Conservation (phyloP, 2,797 vertebrate species). For the Lepilemur ruficaudatus region DNA sequence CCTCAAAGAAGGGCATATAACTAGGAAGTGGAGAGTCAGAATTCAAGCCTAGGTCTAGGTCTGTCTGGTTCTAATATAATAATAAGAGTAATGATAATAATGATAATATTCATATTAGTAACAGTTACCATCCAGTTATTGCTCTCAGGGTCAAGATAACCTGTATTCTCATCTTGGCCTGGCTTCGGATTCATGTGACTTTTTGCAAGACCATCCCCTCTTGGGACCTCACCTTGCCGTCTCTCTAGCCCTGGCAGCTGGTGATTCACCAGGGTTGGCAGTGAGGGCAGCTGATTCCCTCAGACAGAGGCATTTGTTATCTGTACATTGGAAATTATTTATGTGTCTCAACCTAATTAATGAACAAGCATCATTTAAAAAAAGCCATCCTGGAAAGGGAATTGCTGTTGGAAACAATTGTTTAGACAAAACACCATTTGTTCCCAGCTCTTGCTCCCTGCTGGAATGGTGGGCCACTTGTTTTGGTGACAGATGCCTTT, state of each 20-base stretch:
- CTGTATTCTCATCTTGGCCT: not conserved
- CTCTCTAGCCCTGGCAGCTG: not conserved
- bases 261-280: slow-evolving; percentile 17
- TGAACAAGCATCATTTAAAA: slow-evolving; percentile 54
- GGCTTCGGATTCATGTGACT: not conserved
- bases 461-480: slow-evolving; percentile 71
- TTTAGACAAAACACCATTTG: slow-evolving; percentile 78
- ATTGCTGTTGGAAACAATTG: slow-evolving; percentile 76
- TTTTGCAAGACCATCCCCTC: not conserved
- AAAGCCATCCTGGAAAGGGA: slow-evolving; percentile 77
- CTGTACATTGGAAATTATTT: slow-evolving; percentile 73
- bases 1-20: not conserved
- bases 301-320: slow-evolving; percentile 62
- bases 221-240: not conserved
- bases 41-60: not conserved
- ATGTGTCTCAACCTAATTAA: slow-evolving; percentile 73
- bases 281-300: slow-evolving; percentile 36
- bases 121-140: not conserved
- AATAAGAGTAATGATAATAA: not conserved
- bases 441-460: slow-evolving; percentile 70
- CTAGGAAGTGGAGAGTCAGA: not conserved
- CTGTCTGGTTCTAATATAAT: slow-evolving; percentile 13
- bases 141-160: not conserved
- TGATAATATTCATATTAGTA: not conserved
- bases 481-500: slow-evolving; percentile 76